A percentile compares a stretch with the other conserved stretches of the same genome.
Conservation (phyloP, 2,888 invertebrate species). For the Leptinotarsa peninsularis region DNA sequence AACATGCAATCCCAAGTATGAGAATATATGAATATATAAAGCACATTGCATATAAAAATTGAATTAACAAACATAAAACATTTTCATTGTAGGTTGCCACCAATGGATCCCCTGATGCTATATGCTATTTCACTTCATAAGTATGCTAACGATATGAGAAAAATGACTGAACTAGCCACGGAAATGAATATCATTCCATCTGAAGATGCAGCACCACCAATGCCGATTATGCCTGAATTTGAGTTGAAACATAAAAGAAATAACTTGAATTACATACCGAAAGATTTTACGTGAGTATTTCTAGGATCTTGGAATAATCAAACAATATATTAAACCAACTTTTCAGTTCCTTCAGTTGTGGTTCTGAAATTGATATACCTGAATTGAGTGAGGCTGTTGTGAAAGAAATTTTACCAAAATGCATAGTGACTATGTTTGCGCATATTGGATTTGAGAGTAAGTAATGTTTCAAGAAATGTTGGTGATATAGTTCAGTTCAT, state of each 20-base stretch:
- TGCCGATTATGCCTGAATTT: slow-evolving; percentile 57
- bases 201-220: slow-evolving; percentile 57
- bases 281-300: slow-evolving; percentile 55
- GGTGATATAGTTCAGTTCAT: not conserved
- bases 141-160: slow-evolving; percentile 59
- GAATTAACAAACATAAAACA: not conserved
- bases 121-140: slow-evolving; percentile 62
- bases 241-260: slow-evolving; percentile 54
- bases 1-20: no score
- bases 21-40: no score
- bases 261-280: slow-evolving; percentile 59
- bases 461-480: slow-evolving; percentile 28
- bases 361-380: slow-evolving; percentile 56
- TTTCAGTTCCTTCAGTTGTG: slow-evolving; percentile 46
- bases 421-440: slow-evolving; percentile 68
- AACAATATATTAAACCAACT: not conserved
- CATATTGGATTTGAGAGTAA: slow-evolving; percentile 70
- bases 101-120: slow-evolving; percentile 60
- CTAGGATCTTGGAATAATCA: not conserved
- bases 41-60: no score
- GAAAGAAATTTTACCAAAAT: slow-evolving; percentile 65
- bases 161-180: slow-evolving; percentile 58
- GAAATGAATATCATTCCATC: slow-evolving; percentile 59
- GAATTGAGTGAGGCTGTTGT: slow-evolving; percentile 60
- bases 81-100: slow-evolving; percentile 55